Percentiles rank a stretch among this genome's conserved stretches.
These are phyloP conservation scores for Haplochromis burtoni DNA, from an alignment of 2,113 vertebrate species.

Conservation along the genomic window DNA sequence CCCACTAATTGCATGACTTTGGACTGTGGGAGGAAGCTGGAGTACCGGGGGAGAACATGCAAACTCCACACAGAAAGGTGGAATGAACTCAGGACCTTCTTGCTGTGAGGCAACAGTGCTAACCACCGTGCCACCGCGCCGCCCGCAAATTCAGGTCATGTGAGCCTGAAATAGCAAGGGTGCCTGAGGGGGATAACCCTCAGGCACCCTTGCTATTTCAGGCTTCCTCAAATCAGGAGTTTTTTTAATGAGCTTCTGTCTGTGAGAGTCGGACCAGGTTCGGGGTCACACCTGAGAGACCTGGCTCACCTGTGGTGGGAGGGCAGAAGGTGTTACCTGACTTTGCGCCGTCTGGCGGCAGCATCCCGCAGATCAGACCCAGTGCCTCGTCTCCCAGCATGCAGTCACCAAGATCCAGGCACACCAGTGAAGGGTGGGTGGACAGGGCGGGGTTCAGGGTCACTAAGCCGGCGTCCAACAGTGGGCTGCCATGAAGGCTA, in stretches of 20 bases:
- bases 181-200: not conserved
- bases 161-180: not conserved
- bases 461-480: slow-evolving; percentile 85
- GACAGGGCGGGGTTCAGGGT: slow-evolving; percentile 85
- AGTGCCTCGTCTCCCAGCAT: slow-evolving; percentile 92
- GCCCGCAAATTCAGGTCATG: not conserved
- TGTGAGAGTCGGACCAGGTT: not conserved
- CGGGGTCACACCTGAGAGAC: not conserved
- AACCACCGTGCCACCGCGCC: not conserved
- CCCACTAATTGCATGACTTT: not conserved
- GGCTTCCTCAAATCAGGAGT: not conserved
- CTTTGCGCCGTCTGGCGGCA: slow-evolving; percentile 92
- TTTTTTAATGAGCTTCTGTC: not conserved
- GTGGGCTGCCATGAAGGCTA: slow-evolving; percentile 91
- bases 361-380: slow-evolving; percentile 88
- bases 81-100: not conserved
- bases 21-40: not conserved
- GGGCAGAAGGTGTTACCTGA: slow-evolving; percentile 74
- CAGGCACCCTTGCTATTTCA: not conserved
- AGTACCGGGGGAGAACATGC: not conserved
- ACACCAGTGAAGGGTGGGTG: slow-evolving; percentile 86
- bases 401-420: slow-evolving; percentile 93
- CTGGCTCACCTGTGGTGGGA: not conserved
- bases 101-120: not conserved
- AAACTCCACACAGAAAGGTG: not conserved